A percentile compares a stretch with the other conserved stretches of the same genome.
phyloP scores from a whole-genome alignment of 1,140 invertebrate genomes.

The Pseudachorutes palmiensis region DNA sequence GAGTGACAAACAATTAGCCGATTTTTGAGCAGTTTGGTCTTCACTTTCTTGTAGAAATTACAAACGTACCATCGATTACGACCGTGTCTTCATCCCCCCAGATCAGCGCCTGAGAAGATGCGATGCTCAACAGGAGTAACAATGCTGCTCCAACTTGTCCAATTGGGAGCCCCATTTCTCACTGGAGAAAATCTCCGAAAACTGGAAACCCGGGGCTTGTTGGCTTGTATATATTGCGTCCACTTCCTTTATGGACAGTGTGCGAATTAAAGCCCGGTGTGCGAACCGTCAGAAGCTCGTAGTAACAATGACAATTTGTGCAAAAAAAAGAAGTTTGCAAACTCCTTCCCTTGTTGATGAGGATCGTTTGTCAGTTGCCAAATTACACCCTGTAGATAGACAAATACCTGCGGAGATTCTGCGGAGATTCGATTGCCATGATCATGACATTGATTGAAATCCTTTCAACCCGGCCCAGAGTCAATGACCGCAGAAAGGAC shows the following conservation, averaged over 20 bases:
- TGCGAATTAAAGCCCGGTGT: background rate
- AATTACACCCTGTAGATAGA: background rate
- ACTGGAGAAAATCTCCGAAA: background rate
- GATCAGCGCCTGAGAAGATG: too few species aligned
- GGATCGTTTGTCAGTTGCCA: background rate
- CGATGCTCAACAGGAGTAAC: too few species aligned
- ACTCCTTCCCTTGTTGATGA: background rate
- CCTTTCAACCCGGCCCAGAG: background rate
- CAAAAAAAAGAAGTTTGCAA: background rate
- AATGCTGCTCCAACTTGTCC: too few species aligned
- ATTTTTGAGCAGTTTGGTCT: background rate
- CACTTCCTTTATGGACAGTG: constrained; percentile 5
- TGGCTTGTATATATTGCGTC: background rate
- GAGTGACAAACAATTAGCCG: too few species aligned
- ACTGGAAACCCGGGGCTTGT: constrained; percentile 3
- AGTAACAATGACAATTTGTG: background rate
- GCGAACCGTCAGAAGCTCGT: background rate
- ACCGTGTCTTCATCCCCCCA: constrained; percentile 15
- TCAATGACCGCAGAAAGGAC: background rate
- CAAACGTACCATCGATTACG: constrained; percentile 16
- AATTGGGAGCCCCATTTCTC: background rate
- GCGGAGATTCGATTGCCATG: background rate
- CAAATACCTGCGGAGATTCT: background rate
- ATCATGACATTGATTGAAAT: background rate
- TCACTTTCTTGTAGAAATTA: background rate